Evolutionary conservation across 2,888 invertebrate species (phyloP), one percentile per base, ranked within the genome.

Genomic region (Lithophane semibrunnea): DNA sequence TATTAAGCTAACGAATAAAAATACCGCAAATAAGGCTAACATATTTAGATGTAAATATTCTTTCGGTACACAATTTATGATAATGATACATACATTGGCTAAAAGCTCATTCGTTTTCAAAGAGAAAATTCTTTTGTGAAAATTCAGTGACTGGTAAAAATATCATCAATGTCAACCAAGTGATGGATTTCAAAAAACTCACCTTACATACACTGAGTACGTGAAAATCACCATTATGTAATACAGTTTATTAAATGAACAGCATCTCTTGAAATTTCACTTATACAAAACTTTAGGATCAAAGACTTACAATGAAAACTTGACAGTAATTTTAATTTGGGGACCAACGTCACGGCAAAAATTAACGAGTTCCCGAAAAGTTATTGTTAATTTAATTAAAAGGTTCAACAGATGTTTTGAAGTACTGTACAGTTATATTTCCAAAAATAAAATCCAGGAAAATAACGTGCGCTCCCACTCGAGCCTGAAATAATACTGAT

Each of bases 401-500:
- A 67, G 60, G 73, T 79, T 79, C 65, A 71, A 79, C 66, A 74
- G 70, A 66, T 79, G 68, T 82, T 80, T 71, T 64, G 44, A 79
- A 88, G 54, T 85, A 72, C 64, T 72, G 47, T 47, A 70, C 29
- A 79, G 42, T 76, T 70, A 78, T 54, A 75, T 71, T 70, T 63
- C 37, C 58, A 52, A 79, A 63, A 76, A 68, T 49, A 21, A 80
- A 73, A 73, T 60, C 64, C 73, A 68, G 77, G 52, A 63, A 73
- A 78, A 65, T 85, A 76, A 90, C 95, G 95, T 93, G 92, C 92
- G 88, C 87, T 88, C 93, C 83, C 89, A 58, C 80, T 83, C 89
- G 84, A 89, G 86, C 79, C 93, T 92, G 91, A 93, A 94, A 90
- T 91, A 91, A 91, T 91, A 96, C 95, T 96, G 95, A 93, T 88